A percentile compares a stretch with the other conserved stretches of the same genome.
Conservation (phyloP, 2,888 invertebrate genomes). For the Andrena flavipes region DNA sequence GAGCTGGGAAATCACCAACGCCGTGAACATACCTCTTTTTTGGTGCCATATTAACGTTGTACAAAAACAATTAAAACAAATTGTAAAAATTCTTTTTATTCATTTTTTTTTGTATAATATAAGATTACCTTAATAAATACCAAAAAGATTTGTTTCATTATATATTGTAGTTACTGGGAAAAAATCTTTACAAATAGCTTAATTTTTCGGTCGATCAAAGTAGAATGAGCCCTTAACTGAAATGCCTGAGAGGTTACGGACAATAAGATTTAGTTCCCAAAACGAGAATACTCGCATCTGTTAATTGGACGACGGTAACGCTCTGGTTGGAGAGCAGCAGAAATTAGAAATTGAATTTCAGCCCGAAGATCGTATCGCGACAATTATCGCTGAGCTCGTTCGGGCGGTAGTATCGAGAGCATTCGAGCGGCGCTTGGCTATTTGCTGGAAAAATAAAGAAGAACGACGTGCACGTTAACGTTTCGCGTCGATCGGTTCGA, state of each 20-base stretch:
- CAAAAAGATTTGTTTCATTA: no score
- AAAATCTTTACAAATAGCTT: no score
- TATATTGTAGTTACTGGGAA: no score
- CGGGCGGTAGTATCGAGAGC: slow-evolving; percentile 19
- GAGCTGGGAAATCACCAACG: no score
- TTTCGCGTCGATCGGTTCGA: slow-evolving; percentile 26
- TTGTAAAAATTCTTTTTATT: no score
- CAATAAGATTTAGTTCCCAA: slow-evolving; percentile 11
- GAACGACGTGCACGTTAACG: slow-evolving; percentile 16
- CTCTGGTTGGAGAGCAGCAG: neutral
- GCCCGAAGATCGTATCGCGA: neutral
- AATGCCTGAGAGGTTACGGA: neutral
- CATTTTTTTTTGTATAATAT: no score
- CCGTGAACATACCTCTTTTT: no score
- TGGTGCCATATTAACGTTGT: no score
- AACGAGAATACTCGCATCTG: slow-evolving; percentile 24
- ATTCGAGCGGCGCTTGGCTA: neutral
- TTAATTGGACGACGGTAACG: neutral
- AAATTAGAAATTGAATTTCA: slow-evolving; percentile 46
- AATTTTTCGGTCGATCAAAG: no score
- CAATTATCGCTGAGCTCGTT: slow-evolving; percentile 30
- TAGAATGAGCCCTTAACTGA: neutral
- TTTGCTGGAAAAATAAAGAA: slow-evolving; percentile 32
- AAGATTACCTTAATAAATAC: no score
- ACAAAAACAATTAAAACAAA: no score